Percentiles rank a stretch among this genome's conserved stretches.
These are phyloP conservation scores for Hemaris fuciformis DNA, from an alignment of 2,888 invertebrate species.

Conservation along the genomic window DNA sequence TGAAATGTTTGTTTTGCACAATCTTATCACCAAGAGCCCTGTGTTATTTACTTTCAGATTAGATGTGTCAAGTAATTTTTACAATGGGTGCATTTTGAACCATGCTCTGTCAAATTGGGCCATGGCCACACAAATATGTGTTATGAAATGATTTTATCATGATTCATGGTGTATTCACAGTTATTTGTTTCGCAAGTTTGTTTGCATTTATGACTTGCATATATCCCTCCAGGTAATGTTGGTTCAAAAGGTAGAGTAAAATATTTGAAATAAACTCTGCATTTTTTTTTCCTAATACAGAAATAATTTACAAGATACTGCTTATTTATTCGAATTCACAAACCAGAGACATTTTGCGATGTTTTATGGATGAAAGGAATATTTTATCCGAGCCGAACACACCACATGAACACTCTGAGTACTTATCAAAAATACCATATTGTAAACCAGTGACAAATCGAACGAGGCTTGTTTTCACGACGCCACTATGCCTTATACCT, in stretches of 20 bases:
- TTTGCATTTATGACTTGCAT: not conserved
- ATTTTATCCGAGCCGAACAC: not conserved
- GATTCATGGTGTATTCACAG: slow-evolving; percentile 28
- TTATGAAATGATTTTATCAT: slow-evolving; percentile 29
- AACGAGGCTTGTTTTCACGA: not conserved
- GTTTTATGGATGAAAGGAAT: not conserved
- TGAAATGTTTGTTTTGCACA: slow-evolving; percentile 52
- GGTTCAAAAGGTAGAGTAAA: no score
- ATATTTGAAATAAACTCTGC: not conserved
- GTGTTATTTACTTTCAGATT: slow-evolving; percentile 68
- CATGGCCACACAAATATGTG: slow-evolving; percentile 53
- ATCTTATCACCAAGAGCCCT: slow-evolving; percentile 63
- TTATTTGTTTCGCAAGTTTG: slow-evolving; percentile 13
- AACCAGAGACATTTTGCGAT: no score
- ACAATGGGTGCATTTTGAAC: slow-evolving; percentile 39
- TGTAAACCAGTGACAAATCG: not conserved
- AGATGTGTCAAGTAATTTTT: slow-evolving; percentile 61
- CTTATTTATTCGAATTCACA: no score
- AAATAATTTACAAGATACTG: no score
- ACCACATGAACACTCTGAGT: not conserved
- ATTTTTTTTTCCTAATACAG: no score
- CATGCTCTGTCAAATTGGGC: slow-evolving; percentile 44
- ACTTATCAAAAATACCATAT: not conserved
- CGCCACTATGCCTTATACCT: slow-evolving; percentile 8
- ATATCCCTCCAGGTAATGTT: not conserved